phyloP scores from a whole-genome alignment of 1,140 invertebrate species.

The Coelopa frigida region DNA sequence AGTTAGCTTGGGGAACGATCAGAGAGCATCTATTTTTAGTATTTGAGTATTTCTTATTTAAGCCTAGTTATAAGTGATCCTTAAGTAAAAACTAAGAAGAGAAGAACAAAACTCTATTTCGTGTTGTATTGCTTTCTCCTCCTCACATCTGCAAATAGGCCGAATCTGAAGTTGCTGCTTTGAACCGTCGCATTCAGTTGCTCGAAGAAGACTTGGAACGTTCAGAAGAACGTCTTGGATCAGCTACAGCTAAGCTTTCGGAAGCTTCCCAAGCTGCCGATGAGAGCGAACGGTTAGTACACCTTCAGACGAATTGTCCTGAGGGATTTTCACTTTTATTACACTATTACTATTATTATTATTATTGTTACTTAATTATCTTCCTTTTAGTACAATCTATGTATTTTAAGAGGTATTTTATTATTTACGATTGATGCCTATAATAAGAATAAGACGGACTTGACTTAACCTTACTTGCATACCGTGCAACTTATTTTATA shows the following conservation, averaged over 20 bases:
- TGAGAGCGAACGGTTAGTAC: slow-evolving; percentile 96
- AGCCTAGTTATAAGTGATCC: not conserved
- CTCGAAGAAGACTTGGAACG: slow-evolving; percentile 98
- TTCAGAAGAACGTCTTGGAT: slow-evolving; percentile 94
- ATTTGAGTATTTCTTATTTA: slow-evolving; percentile 9
- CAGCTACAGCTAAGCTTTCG: slow-evolving; percentile 93
- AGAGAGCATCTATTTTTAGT: no score
- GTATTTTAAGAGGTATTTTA: not conserved
- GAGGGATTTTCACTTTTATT: slow-evolving; percentile 15
- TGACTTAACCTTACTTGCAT: no score
- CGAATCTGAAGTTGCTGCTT: slow-evolving; percentile 95
- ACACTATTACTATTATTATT: slow-evolving; percentile 4
- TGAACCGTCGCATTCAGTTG: slow-evolving; percentile 97
- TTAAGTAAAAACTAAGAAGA: slow-evolving; percentile 2
- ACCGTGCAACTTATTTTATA: no score
- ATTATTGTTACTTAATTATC: slow-evolving; percentile 2
- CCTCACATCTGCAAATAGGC: slow-evolving; percentile 58
- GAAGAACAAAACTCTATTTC: slow-evolving; percentile 7
- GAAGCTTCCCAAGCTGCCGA: slow-evolving; percentile 98
- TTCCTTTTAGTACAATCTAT: slow-evolving; percentile 4
- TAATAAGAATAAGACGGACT: no score
- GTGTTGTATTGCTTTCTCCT: not conserved
- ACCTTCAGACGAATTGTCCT: slow-evolving; percentile 16
- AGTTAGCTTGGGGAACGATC: no score
- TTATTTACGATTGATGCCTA: no score